Conservation (phyloP, 92 coral and sea anemone genomes). For the Meandrina meandrites region DNA sequence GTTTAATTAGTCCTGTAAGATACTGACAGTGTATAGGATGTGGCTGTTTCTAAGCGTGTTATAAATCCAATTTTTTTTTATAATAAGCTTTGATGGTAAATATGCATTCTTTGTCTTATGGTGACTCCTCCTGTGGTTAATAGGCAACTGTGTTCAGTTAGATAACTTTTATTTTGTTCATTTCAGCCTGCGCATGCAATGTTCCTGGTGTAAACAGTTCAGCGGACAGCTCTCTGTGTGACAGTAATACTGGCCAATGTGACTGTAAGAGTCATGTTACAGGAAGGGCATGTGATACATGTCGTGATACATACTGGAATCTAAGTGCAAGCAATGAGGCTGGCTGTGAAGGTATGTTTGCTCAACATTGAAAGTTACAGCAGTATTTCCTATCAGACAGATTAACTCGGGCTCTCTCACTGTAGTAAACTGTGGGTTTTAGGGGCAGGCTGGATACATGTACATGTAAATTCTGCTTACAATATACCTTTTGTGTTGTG, state of each 20-base stretch:
- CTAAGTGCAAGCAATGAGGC: conserved; percentile 56
- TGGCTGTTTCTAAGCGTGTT: too few species aligned
- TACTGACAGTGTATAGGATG: too few species aligned
- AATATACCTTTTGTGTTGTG: neutral
- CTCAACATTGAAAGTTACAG: neutral
- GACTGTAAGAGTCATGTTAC: conserved; percentile 78
- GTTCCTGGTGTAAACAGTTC: conserved; percentile 68
- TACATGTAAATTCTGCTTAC: too few species aligned
- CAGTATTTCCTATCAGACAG: neutral
- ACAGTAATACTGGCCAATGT: conserved; percentile 84
- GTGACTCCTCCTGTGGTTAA: neutral
- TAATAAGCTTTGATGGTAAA: too few species aligned
- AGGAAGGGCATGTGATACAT: conserved; percentile 80
- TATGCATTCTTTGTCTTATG: too few species aligned
- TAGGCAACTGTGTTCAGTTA: neutral
- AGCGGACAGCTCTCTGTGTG: conserved; percentile 66
- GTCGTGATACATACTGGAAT: conserved; percentile 83
- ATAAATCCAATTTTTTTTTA: too few species aligned
- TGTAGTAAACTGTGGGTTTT: too few species aligned
- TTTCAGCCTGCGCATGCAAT: conserved; percentile 88
- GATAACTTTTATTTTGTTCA: neutral
- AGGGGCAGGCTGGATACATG: too few species aligned
- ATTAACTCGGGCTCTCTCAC: neutral
- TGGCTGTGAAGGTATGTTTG: conserved; percentile 85
- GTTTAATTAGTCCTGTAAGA: too few species aligned